Evolutionary conservation across 2,888 invertebrate species (phyloP).

Genomic region (Athetis lepigone): DNA sequence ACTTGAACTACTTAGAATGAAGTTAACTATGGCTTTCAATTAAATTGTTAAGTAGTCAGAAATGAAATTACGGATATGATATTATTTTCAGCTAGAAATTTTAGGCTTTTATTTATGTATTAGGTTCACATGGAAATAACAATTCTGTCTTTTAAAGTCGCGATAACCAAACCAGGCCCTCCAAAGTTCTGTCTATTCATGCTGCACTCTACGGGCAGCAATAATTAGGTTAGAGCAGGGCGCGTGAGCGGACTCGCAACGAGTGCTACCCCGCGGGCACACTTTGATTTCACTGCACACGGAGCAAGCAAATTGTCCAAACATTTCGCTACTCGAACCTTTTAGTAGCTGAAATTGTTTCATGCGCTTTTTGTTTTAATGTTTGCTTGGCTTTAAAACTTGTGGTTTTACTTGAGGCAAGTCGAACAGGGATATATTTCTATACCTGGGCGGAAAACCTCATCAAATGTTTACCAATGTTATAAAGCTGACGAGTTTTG

Average conservation of each 20-base stretch:
- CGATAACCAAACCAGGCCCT: not conserved
- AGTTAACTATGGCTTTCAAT: no score
- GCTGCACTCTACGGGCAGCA: constrained; percentile 63
- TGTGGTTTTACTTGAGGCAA: no score
- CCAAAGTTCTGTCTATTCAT: constrained; percentile 32
- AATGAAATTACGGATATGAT: no score
- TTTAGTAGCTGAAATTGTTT: constrained; percentile 30
- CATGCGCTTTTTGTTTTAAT: constrained; percentile 14
- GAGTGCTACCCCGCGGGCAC: constrained; percentile 68
- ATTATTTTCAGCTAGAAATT: no score
- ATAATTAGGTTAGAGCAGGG: constrained; percentile 69
- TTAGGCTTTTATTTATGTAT: no score
- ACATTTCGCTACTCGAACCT: constrained; percentile 41
- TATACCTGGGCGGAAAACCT: no score
- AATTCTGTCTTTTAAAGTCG: no score
- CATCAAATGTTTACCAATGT: no score
- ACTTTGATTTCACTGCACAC: constrained; percentile 74
- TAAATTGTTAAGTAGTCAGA: no score
- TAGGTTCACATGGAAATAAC: no score
- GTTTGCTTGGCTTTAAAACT: not conserved
- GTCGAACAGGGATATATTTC: no score
- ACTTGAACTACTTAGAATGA: no score
- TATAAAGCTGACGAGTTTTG: not conserved
- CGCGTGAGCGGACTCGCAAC: constrained; percentile 64
- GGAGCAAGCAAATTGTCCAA: constrained; percentile 56